Conservation (phyloP, 2,797 vertebrate species). For the Lepus townsendii region DNA sequence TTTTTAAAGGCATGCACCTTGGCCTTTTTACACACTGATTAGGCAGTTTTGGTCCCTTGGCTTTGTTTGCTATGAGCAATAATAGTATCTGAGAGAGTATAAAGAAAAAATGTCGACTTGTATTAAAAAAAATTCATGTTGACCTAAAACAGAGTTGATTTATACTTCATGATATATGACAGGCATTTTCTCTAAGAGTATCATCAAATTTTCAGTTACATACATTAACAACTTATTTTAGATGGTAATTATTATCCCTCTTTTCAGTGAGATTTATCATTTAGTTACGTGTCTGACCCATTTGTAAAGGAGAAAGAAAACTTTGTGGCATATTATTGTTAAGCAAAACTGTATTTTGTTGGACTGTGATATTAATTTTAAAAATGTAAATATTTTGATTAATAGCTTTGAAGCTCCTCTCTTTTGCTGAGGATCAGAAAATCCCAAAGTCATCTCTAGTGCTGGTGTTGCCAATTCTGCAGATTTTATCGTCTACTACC, state of each 20-base stretch:
- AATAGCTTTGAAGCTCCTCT: slow-evolving; percentile 91
- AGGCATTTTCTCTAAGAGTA: slow-evolving; percentile 13
- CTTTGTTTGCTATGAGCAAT: background rate
- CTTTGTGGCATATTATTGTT: background rate
- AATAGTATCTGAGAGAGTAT: background rate
- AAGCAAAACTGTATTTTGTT: slow-evolving; percentile 28
- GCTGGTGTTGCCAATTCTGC: slow-evolving; percentile 94
- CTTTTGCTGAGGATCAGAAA: slow-evolving; percentile 83
- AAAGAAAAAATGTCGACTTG: background rate
- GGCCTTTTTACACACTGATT: background rate
- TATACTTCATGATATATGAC: background rate
- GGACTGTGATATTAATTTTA: slow-evolving; percentile 1
- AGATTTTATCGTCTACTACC: slow-evolving; percentile 92
- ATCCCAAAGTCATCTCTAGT: slow-evolving; percentile 87
- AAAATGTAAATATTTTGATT: slow-evolving; percentile 54
- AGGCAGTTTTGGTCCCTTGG: background rate
- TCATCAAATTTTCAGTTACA: background rate
- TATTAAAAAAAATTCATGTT: slow-evolving; percentile 29
- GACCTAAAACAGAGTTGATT: background rate
- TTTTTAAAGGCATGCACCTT: background rate
- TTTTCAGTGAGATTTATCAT: slow-evolving; percentile 2
- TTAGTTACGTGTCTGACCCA: background rate
- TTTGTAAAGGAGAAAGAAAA: background rate
- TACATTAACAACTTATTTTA: background rate
- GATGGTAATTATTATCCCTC: background rate